phyloP scores from a whole-genome alignment of 1,140 invertebrate genomes.

The Bombus soroeensis region DNA sequence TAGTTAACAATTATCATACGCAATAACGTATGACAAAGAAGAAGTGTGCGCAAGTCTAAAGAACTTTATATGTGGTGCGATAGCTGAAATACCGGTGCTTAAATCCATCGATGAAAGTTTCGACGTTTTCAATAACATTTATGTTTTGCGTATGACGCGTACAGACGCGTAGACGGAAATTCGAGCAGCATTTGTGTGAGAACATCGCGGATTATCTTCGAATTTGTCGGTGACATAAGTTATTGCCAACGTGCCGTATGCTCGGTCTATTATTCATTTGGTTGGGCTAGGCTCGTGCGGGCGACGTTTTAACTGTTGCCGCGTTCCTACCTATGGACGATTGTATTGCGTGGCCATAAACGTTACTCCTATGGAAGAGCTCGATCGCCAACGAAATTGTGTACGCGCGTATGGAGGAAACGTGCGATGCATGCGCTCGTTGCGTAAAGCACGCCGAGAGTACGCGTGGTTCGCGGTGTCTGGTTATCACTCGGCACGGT shows the following conservation, averaged over 20 bases:
- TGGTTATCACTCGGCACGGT: slow-evolving; percentile 28
- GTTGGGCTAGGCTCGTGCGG: slow-evolving; percentile 16
- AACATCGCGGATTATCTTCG: slow-evolving; percentile 52
- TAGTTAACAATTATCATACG: too few species aligned
- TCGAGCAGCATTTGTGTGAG: not conserved
- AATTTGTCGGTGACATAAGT: slow-evolving; percentile 62
- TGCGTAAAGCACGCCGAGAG: slow-evolving; percentile 22
- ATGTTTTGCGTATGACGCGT: not conserved
- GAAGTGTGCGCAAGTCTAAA: too few species aligned
- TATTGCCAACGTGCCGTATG: slow-evolving; percentile 53
- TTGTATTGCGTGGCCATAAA: slow-evolving; percentile 17
- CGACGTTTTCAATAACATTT: not conserved
- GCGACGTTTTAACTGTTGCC: slow-evolving; percentile 54
- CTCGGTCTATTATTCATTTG: slow-evolving; percentile 64
- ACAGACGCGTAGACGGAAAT: not conserved
- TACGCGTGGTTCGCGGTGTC: not conserved
- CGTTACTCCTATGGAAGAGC: slow-evolving; percentile 26
- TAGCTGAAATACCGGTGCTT: not conserved
- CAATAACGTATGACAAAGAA: too few species aligned
- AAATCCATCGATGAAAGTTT: not conserved
- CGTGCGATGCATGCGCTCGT: slow-evolving; percentile 19
- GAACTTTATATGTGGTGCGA: too few species aligned
- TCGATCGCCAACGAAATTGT: slow-evolving; percentile 36
- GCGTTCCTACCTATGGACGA: not conserved
- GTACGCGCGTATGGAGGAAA: slow-evolving; percentile 21